These are phyloP conservation scores for Ceuthmochares aereus DNA, from an alignment of 2,113 vertebrate genomes.

Conservation along the genomic window DNA sequence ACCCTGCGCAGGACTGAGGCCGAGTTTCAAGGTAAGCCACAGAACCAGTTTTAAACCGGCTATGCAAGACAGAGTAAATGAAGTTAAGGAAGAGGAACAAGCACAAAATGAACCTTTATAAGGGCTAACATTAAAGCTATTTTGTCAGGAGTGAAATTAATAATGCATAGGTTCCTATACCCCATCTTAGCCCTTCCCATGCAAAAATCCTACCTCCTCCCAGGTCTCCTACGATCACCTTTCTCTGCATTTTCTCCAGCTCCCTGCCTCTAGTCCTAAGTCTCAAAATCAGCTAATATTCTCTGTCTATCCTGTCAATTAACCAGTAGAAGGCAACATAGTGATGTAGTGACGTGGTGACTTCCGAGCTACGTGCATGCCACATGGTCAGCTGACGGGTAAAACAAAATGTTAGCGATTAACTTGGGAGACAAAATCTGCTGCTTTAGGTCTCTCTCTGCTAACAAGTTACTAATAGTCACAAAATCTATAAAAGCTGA, in stretches of 20 bases:
- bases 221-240: not conserved
- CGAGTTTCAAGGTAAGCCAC: conserved; percentile 47
- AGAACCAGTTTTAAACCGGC: conserved; percentile 67
- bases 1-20: not conserved
- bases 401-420: not conserved
- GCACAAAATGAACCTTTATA: not conserved
- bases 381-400: not conserved
- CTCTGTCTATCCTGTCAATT: not conserved
- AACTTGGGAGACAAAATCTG: not conserved
- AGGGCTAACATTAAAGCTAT: not conserved
- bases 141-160: not conserved
- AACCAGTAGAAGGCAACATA: not conserved
- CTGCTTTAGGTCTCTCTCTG: not conserved
- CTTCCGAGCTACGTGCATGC: rapidly evolving
- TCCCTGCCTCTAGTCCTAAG: not conserved
- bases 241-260: not conserved
- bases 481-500: not conserved
- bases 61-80: not conserved
- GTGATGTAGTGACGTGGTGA: not conserved
- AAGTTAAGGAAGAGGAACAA: not conserved
- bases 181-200: not conserved
- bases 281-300: not conserved
- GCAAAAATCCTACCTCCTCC: not conserved
- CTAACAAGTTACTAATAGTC: not conserved
- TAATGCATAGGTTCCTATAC: not conserved